Percentiles rank a stretch among this genome's conserved stretches.
Evolutionary conservation across 92 coral and sea anemone species (phyloP).

Genomic region (Scolanthus callimorphus): DNA sequence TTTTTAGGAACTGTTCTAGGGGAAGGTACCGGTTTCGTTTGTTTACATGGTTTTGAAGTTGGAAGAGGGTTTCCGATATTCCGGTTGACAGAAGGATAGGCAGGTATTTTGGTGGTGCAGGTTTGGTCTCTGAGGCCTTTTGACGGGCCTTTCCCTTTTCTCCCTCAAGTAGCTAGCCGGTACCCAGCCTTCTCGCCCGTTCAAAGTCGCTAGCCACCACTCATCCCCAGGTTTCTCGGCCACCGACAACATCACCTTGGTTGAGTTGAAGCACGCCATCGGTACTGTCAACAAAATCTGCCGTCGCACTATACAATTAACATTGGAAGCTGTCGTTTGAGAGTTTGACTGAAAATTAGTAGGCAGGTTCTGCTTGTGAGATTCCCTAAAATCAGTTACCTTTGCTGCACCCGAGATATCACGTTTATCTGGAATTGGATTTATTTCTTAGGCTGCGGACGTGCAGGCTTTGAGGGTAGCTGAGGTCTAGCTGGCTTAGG

Average conservation of each 20-base stretch:
- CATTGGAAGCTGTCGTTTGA: no score
- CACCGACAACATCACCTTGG: slow-evolving; percentile 73
- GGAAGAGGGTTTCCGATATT: background rate
- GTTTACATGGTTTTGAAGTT: slow-evolving; percentile 2
- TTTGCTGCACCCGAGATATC: no score
- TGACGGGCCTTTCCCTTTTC: slow-evolving; percentile 10
- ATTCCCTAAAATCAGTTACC: no score
- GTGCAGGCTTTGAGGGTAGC: no score
- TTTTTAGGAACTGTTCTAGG: slow-evolving; percentile 1
- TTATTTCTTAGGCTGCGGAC: no score
- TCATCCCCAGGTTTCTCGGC: slow-evolving; percentile 75
- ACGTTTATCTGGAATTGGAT: no score
- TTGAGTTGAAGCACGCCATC: slow-evolving; percentile 64
- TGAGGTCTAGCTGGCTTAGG: background rate
- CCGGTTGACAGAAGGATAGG: slow-evolving; percentile 10
- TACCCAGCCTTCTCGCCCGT: slow-evolving; percentile 89
- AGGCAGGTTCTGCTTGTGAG: no score
- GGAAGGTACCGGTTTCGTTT: background rate
- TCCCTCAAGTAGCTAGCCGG: slow-evolving; percentile 78
- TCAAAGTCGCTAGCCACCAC: slow-evolving; percentile 84
- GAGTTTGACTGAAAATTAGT: no score
- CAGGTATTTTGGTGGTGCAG: slow-evolving; percentile 33
- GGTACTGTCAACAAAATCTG: slow-evolving; percentile 63
- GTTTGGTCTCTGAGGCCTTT: no score
- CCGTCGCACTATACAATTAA: slow-evolving; percentile 52